Base-by-base conservation (phyloP, 2,797 vertebrate genomes). In the Geotrypetes seraphini region DNA sequence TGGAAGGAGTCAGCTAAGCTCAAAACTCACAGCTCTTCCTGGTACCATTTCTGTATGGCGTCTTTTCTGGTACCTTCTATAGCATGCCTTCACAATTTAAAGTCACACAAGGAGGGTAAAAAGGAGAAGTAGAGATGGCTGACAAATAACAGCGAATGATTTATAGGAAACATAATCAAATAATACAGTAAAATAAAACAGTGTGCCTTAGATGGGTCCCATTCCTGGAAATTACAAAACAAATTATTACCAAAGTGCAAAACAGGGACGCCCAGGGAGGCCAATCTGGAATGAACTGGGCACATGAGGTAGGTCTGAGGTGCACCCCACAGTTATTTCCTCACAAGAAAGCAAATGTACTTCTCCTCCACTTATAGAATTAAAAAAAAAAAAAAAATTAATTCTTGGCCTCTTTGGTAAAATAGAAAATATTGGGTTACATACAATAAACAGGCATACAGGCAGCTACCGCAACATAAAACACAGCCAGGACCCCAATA, bases 121-220 rank as follows among this genome's bases (percentile, higher is more conserved):
- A 35, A 31, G 31, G 29, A 39, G 39, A 19, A 43, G 32, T 65
- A 63, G 60, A 58, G 69, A 72, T 69, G 71, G 71, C 69, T 76
- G 70, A 63, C 84, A 85, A 92, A 91, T 89, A 92, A 91, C 89
- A 92, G 89, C 86, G 86, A 88, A 78, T 90, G 91, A 97, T 95
- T 95, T 93, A 95, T 88, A 90, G 80, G 77, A 92, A 90, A 87
- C 88, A 92, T 93, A 95, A 97, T 93, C 91, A 88, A 97, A 95
- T 93, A 93, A 94, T 87, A 90, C 83, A 88, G 88, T 90, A 95
- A 95, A 81, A 74, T 72, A 73, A 78, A 83, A 81, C 79, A 76
- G 51, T 75, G 83, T 77, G 84, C 73, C 73, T 85, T 84, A 83
- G 83, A 89, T 86, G 86, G 85, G 86, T 89, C 90, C 90, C 85